Percentiles rank a stretch among this genome's conserved stretches.
phyloP scores from a whole-genome alignment of 2,797 vertebrate species.

The Cyprinella venusta region DNA sequence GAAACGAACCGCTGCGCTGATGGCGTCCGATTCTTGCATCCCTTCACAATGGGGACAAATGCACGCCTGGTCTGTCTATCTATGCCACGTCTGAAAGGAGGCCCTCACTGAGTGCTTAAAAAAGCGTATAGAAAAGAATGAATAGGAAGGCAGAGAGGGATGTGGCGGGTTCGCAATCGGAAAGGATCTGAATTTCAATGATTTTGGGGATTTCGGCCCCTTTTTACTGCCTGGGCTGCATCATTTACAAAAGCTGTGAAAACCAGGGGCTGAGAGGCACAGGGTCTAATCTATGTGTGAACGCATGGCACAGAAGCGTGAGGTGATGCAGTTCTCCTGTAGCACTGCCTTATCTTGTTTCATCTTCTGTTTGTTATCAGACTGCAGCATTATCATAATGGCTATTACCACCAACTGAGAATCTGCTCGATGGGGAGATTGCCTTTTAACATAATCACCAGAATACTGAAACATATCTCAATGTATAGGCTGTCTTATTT shows the following conservation, averaged over 20 bases:
- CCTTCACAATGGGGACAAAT: conserved; percentile 62
- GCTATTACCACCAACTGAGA: conserved; percentile 50
- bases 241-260: conserved; percentile 35
- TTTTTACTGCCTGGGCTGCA: conserved; percentile 2
- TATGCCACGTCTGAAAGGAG: conserved; percentile 33
- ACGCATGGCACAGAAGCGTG: conserved; percentile 5
- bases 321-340: conserved; percentile 33
- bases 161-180: conserved; percentile 20
- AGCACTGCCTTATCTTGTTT: conserved; percentile 55
- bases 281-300: conserved; percentile 46
- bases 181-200: conserved; percentile 57
- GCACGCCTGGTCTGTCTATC: conserved; percentile 54
- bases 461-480: conserved; percentile 44
- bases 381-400: conserved; percentile 60
- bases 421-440: conserved; percentile 32
- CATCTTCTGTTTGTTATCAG: conserved; percentile 58
- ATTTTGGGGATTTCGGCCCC: conserved; percentile 27
- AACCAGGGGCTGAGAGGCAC: conserved; percentile 25
- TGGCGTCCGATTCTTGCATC: conserved; percentile 60
- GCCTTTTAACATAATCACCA: conserved; percentile 45
- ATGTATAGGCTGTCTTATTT: conserved; percentile 41
- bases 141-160: conserved; percentile 1
- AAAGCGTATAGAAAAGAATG: conserved; percentile 29
- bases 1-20: conserved; percentile 64
- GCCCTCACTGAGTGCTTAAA: conserved; percentile 46